A percentile compares a stretch with the other conserved stretches of the same genome.
phyloP scores from a whole-genome alignment of 2,888 invertebrate genomes.

The Camptogramma bilineatum region DNA sequence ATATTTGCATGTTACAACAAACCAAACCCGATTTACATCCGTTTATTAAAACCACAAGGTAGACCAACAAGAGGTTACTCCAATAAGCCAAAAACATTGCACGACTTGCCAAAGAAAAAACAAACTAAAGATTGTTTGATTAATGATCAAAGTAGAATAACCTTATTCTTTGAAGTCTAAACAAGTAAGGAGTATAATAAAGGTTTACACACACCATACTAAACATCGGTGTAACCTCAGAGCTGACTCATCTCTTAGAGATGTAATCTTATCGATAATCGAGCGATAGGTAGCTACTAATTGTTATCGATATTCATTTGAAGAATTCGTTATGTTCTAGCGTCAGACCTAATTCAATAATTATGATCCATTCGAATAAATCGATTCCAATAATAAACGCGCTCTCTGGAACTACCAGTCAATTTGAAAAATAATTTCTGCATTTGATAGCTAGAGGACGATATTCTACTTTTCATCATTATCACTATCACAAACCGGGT shows the following conservation, averaged over 20 bases:
- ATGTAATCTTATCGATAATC: slow-evolving; percentile 24
- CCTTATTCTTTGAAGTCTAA: slow-evolving; percentile 6
- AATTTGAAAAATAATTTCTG: too few relatives aligned
- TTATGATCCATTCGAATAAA: too few relatives aligned
- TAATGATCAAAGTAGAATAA: neutral
- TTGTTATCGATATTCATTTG: neutral
- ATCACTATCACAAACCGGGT: too few relatives aligned
- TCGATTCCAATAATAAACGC: too few relatives aligned
- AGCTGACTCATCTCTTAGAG: slow-evolving; percentile 26
- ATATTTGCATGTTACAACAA: too few relatives aligned
- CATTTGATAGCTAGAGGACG: too few relatives aligned
- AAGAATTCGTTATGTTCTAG: too few relatives aligned
- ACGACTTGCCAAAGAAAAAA: neutral
- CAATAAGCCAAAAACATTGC: neutral
- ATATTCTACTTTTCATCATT: too few relatives aligned
- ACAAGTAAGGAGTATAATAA: slow-evolving; percentile 19
- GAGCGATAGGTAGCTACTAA: neutral
- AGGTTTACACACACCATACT: slow-evolving; percentile 23
- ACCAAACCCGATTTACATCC: too few relatives aligned
- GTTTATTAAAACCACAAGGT: too few relatives aligned
- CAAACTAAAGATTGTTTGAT: neutral
- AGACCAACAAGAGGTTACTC: neutral
- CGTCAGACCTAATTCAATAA: too few relatives aligned
- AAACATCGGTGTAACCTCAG: slow-evolving; percentile 29
- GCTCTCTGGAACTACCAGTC: too few relatives aligned